phyloP scores from a whole-genome alignment of 2,888 invertebrate genomes.

The Phlogophora meticulosa region DNA sequence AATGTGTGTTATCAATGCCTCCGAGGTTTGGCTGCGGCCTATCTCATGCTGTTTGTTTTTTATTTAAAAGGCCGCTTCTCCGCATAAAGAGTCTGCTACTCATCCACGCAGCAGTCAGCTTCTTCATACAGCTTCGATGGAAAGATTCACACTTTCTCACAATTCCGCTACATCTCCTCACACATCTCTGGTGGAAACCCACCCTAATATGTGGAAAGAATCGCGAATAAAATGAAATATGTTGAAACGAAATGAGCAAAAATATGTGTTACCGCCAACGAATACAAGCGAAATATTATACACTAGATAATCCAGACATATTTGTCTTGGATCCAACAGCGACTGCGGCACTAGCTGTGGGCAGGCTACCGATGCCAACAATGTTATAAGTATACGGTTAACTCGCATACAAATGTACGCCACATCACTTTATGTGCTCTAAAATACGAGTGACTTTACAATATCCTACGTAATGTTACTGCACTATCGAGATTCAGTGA shows the following conservation, averaged over 20 bases:
- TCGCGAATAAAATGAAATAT: background rate
- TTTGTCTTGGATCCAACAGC: conserved; percentile 57
- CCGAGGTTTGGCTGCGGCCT: too few species aligned
- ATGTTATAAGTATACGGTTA: conserved; percentile 47
- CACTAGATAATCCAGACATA: conserved; percentile 59
- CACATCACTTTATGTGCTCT: conserved; percentile 33
- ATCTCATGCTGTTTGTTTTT: too few species aligned
- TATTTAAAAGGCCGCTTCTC: too few species aligned
- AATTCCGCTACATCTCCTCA: too few species aligned
- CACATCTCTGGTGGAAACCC: too few species aligned
- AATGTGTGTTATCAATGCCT: too few species aligned
- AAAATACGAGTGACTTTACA: conserved; percentile 39
- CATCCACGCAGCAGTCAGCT: too few species aligned
- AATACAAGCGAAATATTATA: conserved; percentile 37
- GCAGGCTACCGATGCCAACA: conserved; percentile 56
- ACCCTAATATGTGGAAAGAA: too few species aligned
- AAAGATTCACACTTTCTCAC: too few species aligned
- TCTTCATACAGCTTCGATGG: too few species aligned
- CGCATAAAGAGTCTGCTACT: too few species aligned
- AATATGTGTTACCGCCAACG: conserved; percentile 25
- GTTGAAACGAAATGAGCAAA: conserved; percentile 11
- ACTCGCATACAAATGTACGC: conserved; percentile 52
- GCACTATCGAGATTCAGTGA: conserved; percentile 29
- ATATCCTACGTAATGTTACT: conserved; percentile 28
- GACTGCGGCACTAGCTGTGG: conserved; percentile 46